Percentiles rank a stretch among this genome's conserved stretches.
Evolutionary conservation across 2,888 invertebrate species (phyloP).

Genomic region (Cosmopolites sordidus): DNA sequence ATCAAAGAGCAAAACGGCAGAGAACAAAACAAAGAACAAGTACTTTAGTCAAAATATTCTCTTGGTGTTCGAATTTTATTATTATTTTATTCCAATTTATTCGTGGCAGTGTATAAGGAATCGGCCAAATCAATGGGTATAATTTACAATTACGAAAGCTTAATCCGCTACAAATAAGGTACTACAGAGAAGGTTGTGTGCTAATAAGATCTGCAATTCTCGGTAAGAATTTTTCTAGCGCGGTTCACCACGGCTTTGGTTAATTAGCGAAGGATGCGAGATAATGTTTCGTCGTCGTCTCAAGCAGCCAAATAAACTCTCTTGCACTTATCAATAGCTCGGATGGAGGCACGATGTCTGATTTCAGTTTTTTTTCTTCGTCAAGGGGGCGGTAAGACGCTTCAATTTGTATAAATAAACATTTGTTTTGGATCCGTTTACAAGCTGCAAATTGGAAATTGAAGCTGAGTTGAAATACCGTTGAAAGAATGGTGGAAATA

Average conservation of each 20-base stretch:
- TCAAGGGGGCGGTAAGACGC: too few species aligned
- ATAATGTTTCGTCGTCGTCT: conserved; percentile 16
- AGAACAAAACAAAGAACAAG: too few species aligned
- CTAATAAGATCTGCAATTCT: conserved; percentile 37
- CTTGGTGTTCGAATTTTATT: conserved; percentile 1
- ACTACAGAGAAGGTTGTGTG: conserved; percentile 33
- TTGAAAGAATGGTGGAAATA: too few species aligned
- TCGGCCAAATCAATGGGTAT: conserved; percentile 37
- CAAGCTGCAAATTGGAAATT: too few species aligned
- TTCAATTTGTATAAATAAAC: too few species aligned
- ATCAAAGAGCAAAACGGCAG: too few species aligned
- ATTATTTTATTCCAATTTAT: conserved; percentile 21
- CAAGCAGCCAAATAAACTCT: conserved; percentile 29
- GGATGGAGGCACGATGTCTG: conserved; percentile 38
- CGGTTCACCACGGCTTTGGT: conserved; percentile 36
- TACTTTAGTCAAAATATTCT: too few species aligned
- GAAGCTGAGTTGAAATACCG: too few species aligned
- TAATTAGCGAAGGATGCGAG: conserved; percentile 37
- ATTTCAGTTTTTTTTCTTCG: conserved; percentile 4
- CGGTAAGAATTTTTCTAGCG: conserved; percentile 40
- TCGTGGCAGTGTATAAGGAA: conserved; percentile 21
- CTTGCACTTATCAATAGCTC: conserved; percentile 25
- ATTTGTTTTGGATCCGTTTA: too few species aligned
- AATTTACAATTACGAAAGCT: conserved; percentile 42
- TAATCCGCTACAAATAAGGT: conserved; percentile 42